Evolutionary conservation across 2,797 vertebrate genomes (phyloP).

Genomic region (Hoplostethus mediterraneus): DNA sequence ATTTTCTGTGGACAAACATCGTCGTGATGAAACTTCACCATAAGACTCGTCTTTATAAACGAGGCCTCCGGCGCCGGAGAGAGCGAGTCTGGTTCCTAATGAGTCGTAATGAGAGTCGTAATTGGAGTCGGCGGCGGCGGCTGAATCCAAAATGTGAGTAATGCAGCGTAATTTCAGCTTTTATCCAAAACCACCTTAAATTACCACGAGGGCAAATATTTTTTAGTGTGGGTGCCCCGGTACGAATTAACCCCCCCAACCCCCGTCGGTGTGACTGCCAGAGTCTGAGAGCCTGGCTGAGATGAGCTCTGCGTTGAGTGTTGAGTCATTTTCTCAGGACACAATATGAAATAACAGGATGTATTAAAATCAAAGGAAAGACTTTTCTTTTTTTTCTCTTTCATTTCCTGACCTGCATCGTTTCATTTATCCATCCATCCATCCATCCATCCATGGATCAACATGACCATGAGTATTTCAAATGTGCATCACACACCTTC

Average conservation of each 20-base stretch:
- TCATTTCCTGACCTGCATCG: neutral
- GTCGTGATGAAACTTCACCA: constrained; percentile 49
- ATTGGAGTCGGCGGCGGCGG: constrained; percentile 42
- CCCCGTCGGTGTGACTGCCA: no score
- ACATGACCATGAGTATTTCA: no score
- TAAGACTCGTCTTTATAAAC: constrained; percentile 64
- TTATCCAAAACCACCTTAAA: constrained; percentile 54
- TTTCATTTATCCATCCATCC: neutral
- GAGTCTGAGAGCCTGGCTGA: constrained; percentile 23
- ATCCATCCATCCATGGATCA: no score
- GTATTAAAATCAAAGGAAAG: neutral
- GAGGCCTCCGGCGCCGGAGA: constrained; percentile 46
- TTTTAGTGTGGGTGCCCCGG: constrained; percentile 38
- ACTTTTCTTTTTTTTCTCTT: constrained; percentile 3
- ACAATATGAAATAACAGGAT: no score
- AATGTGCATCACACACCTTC: neutral
- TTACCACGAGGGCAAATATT: constrained; percentile 44
- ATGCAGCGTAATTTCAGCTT: constrained; percentile 54
- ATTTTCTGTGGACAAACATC: constrained; percentile 55
- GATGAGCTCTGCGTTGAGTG: constrained; percentile 48
- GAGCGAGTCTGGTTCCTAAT: constrained; percentile 49
- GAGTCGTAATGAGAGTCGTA: constrained; percentile 69
- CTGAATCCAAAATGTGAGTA: constrained; percentile 55
- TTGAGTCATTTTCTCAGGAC: no score
- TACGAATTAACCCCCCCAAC: constrained; percentile 29